A percentile compares a stretch with the other conserved stretches of the same genome.
phyloP scores from a whole-genome alignment of 2,797 vertebrate genomes.

The Scleropages formosus region DNA sequence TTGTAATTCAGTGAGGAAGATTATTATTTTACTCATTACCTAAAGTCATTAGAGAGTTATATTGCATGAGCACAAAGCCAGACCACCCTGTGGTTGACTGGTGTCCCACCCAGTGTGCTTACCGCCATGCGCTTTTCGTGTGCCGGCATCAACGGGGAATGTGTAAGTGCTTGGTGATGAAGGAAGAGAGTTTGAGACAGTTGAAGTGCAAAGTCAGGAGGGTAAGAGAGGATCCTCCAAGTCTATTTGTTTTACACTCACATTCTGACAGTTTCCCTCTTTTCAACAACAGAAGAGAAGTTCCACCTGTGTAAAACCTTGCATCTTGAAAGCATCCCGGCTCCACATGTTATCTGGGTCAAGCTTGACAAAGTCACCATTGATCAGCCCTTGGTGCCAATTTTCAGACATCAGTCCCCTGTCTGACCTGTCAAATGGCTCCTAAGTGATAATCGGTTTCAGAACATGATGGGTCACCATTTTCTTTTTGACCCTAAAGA shows the following conservation, averaged over 20 bases:
- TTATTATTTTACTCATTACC: neutral
- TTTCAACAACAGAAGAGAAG: neutral
- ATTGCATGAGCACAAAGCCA: neutral
- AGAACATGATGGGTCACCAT: no score
- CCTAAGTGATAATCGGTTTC: neutral
- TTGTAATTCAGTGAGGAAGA: neutral
- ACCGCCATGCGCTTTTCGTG: no score
- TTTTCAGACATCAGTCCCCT: conserved; percentile 35
- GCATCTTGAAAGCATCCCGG: neutral
- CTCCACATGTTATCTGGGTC: neutral
- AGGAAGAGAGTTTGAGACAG: neutral
- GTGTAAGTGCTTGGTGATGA: no score
- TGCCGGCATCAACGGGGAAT: no score
- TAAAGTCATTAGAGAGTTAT: neutral
- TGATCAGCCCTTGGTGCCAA: conserved; percentile 17
- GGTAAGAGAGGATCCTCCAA: conserved; percentile 8
- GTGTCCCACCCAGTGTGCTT: no score
- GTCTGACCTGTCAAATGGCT: conserved; percentile 33
- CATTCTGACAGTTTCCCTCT: no score
- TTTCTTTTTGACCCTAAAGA: no score
- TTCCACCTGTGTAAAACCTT: neutral
- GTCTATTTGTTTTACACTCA: neutral
- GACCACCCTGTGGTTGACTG: no score
- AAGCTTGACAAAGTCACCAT: neutral
- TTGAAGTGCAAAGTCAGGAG: neutral